Conservation (phyloP, 2,113 vertebrate species). For the Coptodon rendalli region DNA sequence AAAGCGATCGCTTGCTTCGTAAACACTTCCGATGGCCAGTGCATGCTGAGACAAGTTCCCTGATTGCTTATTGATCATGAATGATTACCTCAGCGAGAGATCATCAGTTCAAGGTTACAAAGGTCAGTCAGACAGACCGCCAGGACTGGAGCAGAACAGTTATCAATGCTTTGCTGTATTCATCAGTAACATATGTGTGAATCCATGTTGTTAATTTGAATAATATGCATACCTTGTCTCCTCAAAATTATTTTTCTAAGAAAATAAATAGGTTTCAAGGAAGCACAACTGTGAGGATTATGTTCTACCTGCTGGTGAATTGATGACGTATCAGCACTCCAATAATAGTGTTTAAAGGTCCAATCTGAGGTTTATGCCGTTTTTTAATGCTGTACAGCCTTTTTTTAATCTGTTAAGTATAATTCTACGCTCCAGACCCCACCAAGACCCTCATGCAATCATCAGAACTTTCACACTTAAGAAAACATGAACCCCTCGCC, state of each 20-base stretch:
- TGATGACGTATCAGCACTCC: neutral
- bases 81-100: conserved; percentile 33
- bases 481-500: neutral
- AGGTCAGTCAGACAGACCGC: conserved; percentile 36
- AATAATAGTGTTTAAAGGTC: neutral
- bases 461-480: neutral
- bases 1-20: conserved; percentile 67
- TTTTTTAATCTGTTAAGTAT: neutral
- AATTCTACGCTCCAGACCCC: neutral
- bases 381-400: neutral
- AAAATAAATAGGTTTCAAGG: neutral
- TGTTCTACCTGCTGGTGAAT: neutral
- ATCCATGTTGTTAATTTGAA: neutral
- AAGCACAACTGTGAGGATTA: neutral
- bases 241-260: neutral
- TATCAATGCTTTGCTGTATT: neutral
- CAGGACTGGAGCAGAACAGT: neutral
- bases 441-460: neutral
- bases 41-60: conserved; percentile 49
- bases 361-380: neutral
- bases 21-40: conserved; percentile 60
- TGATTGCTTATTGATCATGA: conserved; percentile 75
- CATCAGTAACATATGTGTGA: neutral
- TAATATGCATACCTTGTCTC: neutral
- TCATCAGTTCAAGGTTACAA: conserved; percentile 47